Base-by-base conservation (phyloP, 2,797 vertebrate species). In the Pangasius mekongensis region DNA sequence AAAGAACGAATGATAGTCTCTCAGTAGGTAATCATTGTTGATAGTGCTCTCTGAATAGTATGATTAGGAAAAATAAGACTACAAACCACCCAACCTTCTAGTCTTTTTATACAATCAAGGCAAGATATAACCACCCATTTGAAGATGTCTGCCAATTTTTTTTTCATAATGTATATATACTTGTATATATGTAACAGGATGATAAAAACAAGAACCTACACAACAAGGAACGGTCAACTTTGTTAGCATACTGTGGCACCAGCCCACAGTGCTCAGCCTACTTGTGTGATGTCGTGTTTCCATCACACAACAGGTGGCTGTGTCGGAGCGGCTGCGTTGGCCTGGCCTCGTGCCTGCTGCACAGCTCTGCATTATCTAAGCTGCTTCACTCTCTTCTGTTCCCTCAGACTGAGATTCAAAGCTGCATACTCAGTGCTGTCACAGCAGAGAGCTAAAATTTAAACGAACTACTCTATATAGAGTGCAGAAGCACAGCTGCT, bases 261-360 rank as follows among this genome's bases (percentile, higher is more conserved):
- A 66, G 56, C 33, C 4, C 27, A 67, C 82, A 22, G 27, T 67
- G 16, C 30, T 86, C 84, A 43, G 69, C 67, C 24, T 24, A 69
- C 69, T 80, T 54, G 74, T 27, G 73, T 56, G 83, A 60, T 85
- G 81, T 84, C 56, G 56, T 43, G 54, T 76, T 89, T 80, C 81
- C 54, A 86, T 89, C 47, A 86, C 85, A 85, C 83, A 86, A 87
- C 90, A 88, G 90, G 90, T 89, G 89, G 90, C 18, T 47, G 49
- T 87, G 66, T 88, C 83, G 71, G 39, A 87, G 24, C 69, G 24
- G 13, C 66, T 67, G n/a, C 16, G n/a, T 80, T 81, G 30, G n/a
- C 33, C 20, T 85, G 90, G 86, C 90, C 77, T 22, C 9, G 27
- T 83, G 54, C 83, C 87, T 62, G 54, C 67, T 54, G 33, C 67